Conservation (phyloP, 1,140 invertebrate species). For the Augochlora pura region DNA sequence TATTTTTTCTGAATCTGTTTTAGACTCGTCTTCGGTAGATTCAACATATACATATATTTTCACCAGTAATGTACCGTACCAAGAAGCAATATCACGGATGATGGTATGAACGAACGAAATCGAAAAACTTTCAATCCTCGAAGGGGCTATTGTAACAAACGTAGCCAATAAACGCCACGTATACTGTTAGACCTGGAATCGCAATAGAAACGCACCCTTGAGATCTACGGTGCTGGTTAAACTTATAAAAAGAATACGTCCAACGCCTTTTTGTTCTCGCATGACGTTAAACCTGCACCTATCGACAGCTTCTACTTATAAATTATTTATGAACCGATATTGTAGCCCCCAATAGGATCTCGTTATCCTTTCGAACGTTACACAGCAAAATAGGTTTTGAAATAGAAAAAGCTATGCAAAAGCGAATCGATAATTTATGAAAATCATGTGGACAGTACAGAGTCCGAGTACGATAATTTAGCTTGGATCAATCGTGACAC, state of each 20-base stretch:
- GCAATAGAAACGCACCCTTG: conserved; percentile 52
- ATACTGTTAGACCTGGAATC: conserved; percentile 41
- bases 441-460: too few relatives aligned
- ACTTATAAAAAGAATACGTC: neutral
- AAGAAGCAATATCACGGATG: conserved; percentile 52
- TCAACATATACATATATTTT: conserved; percentile 45
- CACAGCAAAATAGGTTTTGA: too few relatives aligned
- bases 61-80: conserved; percentile 6
- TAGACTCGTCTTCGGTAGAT: conserved; percentile 26
- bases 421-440: too few relatives aligned
- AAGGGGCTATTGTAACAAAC: conserved; percentile 60
- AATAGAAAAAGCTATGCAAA: too few relatives aligned
- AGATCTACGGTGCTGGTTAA: conserved; percentile 22
- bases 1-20: conserved; percentile 13
- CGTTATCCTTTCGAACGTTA: too few relatives aligned
- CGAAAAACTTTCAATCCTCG: conserved; percentile 62
- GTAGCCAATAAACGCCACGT: conserved; percentile 51
- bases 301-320: neutral
- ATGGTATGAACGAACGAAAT: conserved; percentile 53
- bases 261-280: neutral
- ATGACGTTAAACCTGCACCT: neutral
- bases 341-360: neutral
- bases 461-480: too few relatives aligned
- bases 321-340: neutral
- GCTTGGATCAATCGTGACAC: too few relatives aligned